Evolutionary conservation across 2,888 invertebrate genomes (phyloP), one percentile per base, ranked within the genome.

Genomic region (Drosophila cognata): DNA sequence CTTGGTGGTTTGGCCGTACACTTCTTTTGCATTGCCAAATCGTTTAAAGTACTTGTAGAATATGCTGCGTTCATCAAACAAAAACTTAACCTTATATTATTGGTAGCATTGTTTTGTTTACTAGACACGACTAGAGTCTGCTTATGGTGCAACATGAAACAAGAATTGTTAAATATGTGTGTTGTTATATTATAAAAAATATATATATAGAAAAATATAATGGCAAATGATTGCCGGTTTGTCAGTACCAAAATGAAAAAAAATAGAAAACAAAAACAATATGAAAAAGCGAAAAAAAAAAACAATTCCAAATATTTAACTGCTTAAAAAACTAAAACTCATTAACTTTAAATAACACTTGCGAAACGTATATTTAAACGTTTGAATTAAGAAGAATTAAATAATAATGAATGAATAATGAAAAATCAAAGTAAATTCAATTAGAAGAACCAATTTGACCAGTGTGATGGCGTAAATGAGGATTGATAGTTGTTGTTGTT

Each of bases 391-490:
- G 5, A 21, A 13, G 8, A 48, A n/a, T 1, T 16, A 16, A 33
- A 5, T n/a, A 35, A 35, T n/a, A 35, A 35, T 25, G 6, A 50
- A 18, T 25, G 11, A 35, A 52, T 53, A 38, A n/a, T n/a, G 51
- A 53, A 33, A 53, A 41, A 51, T 16, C 8, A 8, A 46, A 8
- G 11, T 38, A 13, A n/a, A 43, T 57, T 60, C 28, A 29, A 36
- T 67, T 74, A 82, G 57, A 77, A 85, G 52, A 85, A 85, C 88
- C 88, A 88, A 79, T 85, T 85, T 2, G 84, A 85, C 84, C 88
- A 88, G 35, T 46, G 25, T 8, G 88, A 77, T 46, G 84, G 88
- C 82, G 83, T 68, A 43, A 71, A 65, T 41, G 82, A 82, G 52
- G 79, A 79, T 36, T 82, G 82, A 71, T 79, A 81, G 51, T 72